Evolutionary conservation across 2,888 invertebrate genomes (phyloP).

Genomic region (Plagiodera versicolora): DNA sequence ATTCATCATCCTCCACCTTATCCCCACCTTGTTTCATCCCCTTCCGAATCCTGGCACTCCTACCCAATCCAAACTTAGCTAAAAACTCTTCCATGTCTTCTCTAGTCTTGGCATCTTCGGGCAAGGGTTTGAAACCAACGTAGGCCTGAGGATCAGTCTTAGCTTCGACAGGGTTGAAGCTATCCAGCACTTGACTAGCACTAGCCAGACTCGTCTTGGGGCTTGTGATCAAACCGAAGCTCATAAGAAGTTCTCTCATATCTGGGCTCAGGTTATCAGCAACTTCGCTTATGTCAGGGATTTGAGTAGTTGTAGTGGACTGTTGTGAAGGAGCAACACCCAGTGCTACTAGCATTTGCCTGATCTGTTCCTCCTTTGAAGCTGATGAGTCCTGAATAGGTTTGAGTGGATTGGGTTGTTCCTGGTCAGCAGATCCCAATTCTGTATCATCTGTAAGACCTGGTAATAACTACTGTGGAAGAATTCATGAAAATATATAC

Average conservation of each 20-base stretch:
- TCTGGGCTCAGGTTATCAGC: slow-evolving; percentile 52
- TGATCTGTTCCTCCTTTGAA: slow-evolving; percentile 28
- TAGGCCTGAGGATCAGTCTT: slow-evolving; percentile 50
- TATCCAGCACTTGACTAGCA: slow-evolving; percentile 13
- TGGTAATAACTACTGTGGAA: not conserved
- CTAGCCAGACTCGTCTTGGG: slow-evolving; percentile 31
- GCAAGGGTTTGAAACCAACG: slow-evolving; percentile 52
- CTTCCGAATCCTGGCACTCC: slow-evolving; percentile 38
- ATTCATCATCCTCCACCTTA: slow-evolving; percentile 13
- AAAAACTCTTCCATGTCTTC: slow-evolving; percentile 50
- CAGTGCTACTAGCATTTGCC: slow-evolving; percentile 53
- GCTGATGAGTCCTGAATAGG: slow-evolving; percentile 12
- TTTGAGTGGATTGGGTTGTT: slow-evolving; percentile 3
- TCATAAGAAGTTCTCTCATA: slow-evolving; percentile 55
- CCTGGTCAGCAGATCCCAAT: slow-evolving; percentile 26
- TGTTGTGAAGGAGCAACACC: slow-evolving; percentile 42
- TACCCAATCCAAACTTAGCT: slow-evolving; percentile 49
- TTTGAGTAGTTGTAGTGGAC: slow-evolving; percentile 38
- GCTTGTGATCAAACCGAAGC: slow-evolving; percentile 54
- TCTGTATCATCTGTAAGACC: slow-evolving; percentile 42
- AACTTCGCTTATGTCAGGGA: slow-evolving; percentile 48
- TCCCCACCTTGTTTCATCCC: slow-evolving; percentile 11
- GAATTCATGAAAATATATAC: not conserved
- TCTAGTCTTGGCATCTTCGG: slow-evolving; percentile 44
- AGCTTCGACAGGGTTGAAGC: slow-evolving; percentile 41